Conservation (phyloP, 1,140 invertebrate genomes). For the Hormaphis cornu region DNA sequence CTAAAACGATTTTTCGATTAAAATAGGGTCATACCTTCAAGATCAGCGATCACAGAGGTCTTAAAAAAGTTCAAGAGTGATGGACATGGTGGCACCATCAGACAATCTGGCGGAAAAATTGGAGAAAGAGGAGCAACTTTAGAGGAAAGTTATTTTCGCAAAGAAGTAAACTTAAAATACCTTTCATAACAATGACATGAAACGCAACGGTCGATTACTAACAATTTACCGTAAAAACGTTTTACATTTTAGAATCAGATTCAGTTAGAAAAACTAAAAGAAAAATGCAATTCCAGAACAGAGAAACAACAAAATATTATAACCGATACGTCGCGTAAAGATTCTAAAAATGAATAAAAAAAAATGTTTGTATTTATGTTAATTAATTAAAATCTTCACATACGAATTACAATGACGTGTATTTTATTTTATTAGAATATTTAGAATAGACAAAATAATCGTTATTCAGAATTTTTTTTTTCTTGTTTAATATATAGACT, state of each 20-base stretch:
- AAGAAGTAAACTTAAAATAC: slow-evolving; percentile 53
- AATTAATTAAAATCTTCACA: too few species aligned
- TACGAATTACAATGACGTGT: too few species aligned
- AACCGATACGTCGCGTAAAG: neutral
- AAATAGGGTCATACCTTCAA: neutral
- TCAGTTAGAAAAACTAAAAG: neutral
- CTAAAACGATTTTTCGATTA: too few species aligned
- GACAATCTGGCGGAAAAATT: slow-evolving; percentile 80
- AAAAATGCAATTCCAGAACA: neutral
- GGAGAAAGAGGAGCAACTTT: slow-evolving; percentile 81
- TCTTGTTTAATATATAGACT: too few species aligned
- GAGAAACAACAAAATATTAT: neutral
- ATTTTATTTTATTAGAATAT: too few species aligned
- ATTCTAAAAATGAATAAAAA: neutral
- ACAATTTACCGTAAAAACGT: neutral
- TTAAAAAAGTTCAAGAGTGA: slow-evolving; percentile 69
- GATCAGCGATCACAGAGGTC: slow-evolving; percentile 40
- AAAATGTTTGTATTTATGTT: too few species aligned
- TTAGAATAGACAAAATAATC: too few species aligned
- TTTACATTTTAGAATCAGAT: neutral
- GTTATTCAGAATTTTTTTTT: too few species aligned
- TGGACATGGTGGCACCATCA: slow-evolving; percentile 69
- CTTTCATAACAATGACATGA: too few species aligned
- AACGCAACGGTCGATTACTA: too few species aligned
- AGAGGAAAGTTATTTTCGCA: slow-evolving; percentile 90